Base-by-base conservation (phyloP, 2,888 invertebrate genomes). In the Hirtodrosophila alboralis region DNA sequence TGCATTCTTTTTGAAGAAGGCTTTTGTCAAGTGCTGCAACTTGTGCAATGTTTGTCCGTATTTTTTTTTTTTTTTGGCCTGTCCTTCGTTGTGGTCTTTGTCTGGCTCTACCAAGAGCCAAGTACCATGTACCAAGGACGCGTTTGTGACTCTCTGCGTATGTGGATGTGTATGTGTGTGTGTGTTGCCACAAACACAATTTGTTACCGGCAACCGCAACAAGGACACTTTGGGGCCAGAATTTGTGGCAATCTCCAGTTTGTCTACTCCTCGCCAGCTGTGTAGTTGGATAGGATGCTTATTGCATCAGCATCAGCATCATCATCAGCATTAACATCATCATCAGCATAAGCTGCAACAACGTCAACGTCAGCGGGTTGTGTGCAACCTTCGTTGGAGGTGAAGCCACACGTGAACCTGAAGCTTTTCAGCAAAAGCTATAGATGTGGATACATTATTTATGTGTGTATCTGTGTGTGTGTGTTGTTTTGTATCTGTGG, bases 141-240 rank as follows among this genome's bases (percentile, higher is more conserved):
- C 34, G 21, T n/a, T n/a, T n/a, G n/a, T n/a, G n/a, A n/a, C n/a
- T n/a, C n/a, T n/a, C n/a, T n/a, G n/a, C n/a, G n/a, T n/a, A n/a
- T n/a, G n/a, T n/a, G n/a, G n/a, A n/a, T n/a, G n/a, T n/a, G n/a
- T n/a, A n/a, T n/a, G n/a, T 44, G 43, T 40, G 45, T 59, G 47
- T 47, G 43, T 45, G 52, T 54, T 66, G 51, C 37, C 37, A 54
- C 37, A 65, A 65, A 54, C 60, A 61, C 56, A 59, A 73, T 54
- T 70, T 54, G 69, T 70, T 73, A 67, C 61, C 75, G 75, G 60
- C 54, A 71, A n/a, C 51, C 68, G 45, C 67, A 66, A 52, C 81
- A 77, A 77, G 77, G 81, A 74, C 80, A 79, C 64, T 75, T 48
- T 49, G 51, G 40, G 43, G 33, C 36, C 47, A 57, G 45, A n/a